phyloP scores from a whole-genome alignment of 2,888 invertebrate species.

The Caenorhabditis zanzibari region DNA sequence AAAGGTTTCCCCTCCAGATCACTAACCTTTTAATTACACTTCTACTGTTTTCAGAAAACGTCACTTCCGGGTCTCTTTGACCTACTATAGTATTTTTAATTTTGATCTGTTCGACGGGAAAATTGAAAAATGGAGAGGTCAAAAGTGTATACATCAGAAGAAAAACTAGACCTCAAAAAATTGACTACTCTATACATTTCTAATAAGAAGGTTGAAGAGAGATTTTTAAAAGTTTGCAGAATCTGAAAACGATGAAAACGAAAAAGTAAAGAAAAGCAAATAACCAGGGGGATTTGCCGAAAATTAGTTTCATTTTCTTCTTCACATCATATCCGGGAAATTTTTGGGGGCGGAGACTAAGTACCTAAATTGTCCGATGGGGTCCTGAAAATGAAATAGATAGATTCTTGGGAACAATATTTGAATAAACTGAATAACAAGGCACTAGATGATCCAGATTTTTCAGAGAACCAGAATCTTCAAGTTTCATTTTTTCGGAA shows the following conservation, averaged over 20 bases:
- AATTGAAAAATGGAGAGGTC: constrained; percentile 13
- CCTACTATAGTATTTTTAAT: neutral
- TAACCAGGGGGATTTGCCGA: constrained; percentile 36
- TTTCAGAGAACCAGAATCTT: too few species aligned
- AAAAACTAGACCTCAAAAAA: neutral
- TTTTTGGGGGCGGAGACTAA: neutral
- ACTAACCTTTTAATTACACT: constrained; percentile 47
- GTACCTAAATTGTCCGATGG: constrained; percentile 12
- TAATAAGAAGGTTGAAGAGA: constrained; percentile 16
- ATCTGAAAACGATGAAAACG: neutral
- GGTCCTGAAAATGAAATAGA: neutral
- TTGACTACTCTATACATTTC: constrained; percentile 46
- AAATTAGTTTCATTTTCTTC: constrained; percentile 54
- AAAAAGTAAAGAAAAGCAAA: constrained; percentile 63
- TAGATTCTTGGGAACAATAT: neutral
- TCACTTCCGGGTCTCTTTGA: constrained; percentile 15
- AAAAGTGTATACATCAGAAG: constrained; percentile 9
- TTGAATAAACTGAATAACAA: neutral
- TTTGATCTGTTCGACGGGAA: neutral
- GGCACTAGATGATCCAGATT: too few species aligned
- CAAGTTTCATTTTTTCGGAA: too few species aligned
- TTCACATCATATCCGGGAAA: constrained; percentile 25
- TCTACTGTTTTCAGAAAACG: constrained; percentile 9
- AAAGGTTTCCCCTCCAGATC: constrained; percentile 28
- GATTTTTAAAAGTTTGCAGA: constrained; percentile 42